phyloP scores from a whole-genome alignment of 2,888 invertebrate genomes.

The Alviniconcha strummeri region DNA sequence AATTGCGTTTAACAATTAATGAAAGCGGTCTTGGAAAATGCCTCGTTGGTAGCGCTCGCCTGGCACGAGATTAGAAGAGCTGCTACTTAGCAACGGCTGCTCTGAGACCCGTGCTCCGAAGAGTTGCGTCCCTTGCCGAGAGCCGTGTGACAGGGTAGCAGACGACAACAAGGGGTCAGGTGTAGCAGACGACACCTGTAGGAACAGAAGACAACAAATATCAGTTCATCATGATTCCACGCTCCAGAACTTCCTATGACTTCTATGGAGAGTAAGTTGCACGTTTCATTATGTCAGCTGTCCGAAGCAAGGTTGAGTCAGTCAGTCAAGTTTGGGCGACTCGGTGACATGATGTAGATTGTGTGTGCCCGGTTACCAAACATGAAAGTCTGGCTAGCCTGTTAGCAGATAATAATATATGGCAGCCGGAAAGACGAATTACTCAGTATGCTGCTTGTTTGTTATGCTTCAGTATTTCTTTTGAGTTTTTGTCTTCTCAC shows the following conservation, averaged over 20 bases:
- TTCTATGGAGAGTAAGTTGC: conserved; percentile 33
- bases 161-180: not conserved
- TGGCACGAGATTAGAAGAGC: not conserved
- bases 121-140: conserved; percentile 1
- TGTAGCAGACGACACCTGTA: conserved; percentile 1
- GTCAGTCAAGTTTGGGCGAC: too few relatives aligned
- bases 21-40: not conserved
- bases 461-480: too few relatives aligned
- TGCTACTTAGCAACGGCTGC: not conserved
- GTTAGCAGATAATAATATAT: too few relatives aligned
- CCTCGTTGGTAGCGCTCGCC: not conserved
- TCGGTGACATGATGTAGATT: too few relatives aligned
- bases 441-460: too few relatives aligned
- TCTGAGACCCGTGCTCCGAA: not conserved
- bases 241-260: conserved; percentile 30
- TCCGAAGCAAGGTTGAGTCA: too few relatives aligned
- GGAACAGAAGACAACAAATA: not conserved
- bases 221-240: not conserved
- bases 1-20: conserved; percentile 8
- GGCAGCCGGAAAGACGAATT: too few relatives aligned
- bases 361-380: too few relatives aligned
- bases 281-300: not conserved
- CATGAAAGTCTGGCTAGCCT: too few relatives aligned
- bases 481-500: too few relatives aligned
- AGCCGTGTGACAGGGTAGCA: not conserved